Evolutionary conservation across 2,888 invertebrate genomes (phyloP).

Genomic region (Megaustenia siamemsis): DNA sequence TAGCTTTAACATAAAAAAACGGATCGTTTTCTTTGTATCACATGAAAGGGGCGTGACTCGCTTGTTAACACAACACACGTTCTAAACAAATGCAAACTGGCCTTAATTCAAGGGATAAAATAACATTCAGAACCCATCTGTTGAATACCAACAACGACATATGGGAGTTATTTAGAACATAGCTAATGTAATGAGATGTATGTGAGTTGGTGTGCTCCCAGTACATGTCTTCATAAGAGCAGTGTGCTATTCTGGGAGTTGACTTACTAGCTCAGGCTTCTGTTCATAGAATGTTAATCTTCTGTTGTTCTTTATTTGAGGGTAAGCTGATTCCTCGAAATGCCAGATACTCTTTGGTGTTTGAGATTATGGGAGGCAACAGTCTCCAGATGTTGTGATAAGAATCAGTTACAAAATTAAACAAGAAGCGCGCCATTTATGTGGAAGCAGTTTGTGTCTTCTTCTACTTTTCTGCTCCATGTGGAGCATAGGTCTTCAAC

Average conservation of each 20-base stretch:
- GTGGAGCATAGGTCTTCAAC: too few relatives aligned
- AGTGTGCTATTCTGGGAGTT: neutral
- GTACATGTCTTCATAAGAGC: neutral
- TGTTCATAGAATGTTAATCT: neutral
- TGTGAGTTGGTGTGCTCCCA: neutral
- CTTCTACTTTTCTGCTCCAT: too few relatives aligned
- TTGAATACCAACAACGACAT: neutral
- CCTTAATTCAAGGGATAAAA: neutral
- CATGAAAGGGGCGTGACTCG: neutral
- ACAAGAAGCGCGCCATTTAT: too few relatives aligned
- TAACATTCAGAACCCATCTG: conserved; percentile 3
- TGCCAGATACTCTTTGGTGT: too few relatives aligned
- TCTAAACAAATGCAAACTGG: conserved; percentile 2
- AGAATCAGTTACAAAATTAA: too few relatives aligned
- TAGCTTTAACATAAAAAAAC: too few relatives aligned
- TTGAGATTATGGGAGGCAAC: too few relatives aligned
- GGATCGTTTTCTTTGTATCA: too few relatives aligned
- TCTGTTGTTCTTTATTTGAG: neutral
- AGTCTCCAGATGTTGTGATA: too few relatives aligned
- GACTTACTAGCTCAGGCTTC: neutral
- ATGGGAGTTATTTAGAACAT: neutral
- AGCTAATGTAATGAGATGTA: neutral
- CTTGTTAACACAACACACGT: neutral
- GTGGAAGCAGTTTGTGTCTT: too few relatives aligned
- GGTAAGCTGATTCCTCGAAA: neutral